Conservation (phyloP, 2,797 vertebrate species). For the Chaetophractus vellerosus region DNA sequence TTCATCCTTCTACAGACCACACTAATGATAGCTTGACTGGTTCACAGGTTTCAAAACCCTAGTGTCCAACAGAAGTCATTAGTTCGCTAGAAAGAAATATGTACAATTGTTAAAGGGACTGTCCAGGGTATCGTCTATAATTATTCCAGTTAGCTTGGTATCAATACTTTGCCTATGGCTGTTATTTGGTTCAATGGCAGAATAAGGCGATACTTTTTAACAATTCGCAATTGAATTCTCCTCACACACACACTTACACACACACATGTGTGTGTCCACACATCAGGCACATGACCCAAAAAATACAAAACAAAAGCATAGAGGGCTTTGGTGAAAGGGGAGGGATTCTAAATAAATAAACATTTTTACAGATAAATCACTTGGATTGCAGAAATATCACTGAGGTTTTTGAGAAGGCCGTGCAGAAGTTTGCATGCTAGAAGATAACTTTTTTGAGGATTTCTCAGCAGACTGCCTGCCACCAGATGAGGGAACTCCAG, state of each 20-base stretch:
- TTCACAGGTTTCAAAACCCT: conserved; percentile 77
- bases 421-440: conserved; percentile 96
- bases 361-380: conserved; percentile 92
- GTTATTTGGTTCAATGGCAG: conserved; percentile 93
- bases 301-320: conserved; percentile 84
- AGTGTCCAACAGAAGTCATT: conserved; percentile 72
- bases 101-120: conserved; percentile 83
- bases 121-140: conserved; percentile 87
- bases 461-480: conserved; percentile 94
- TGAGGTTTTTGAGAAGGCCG: conserved; percentile 95
- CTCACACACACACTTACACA: conserved; percentile 62
- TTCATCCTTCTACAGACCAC: conserved; percentile 79
- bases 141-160: conserved; percentile 90
- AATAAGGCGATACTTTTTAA: conserved; percentile 95
- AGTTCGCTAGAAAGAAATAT: conserved; percentile 83
- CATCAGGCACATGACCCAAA: conserved; percentile 93
- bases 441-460: conserved; percentile 94
- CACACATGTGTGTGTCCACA: fast-evolving
- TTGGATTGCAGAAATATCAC: conserved; percentile 90
- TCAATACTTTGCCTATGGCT: conserved; percentile 92
- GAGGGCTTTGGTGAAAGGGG: conserved; percentile 63
- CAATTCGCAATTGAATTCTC: conserved; percentile 90
- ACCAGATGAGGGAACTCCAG: conserved; percentile 91
- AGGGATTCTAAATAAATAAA: conserved; percentile 91
- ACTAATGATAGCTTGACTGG: conserved; percentile 65